These are phyloP conservation scores for Diadumene lineata DNA, from an alignment of 92 coral and sea anemone species.

Conservation along the genomic window DNA sequence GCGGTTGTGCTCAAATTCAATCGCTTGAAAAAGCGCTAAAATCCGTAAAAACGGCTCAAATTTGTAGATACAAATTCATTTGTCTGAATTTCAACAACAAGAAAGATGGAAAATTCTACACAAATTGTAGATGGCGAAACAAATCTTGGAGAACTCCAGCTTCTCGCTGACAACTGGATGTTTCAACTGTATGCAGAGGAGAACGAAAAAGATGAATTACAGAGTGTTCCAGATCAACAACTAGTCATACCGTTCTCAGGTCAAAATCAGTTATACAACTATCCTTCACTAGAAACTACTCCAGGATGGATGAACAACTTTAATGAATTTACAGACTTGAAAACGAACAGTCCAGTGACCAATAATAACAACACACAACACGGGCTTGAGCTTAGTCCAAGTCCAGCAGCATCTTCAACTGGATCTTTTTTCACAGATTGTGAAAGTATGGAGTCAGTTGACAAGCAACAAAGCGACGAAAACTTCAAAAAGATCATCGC, in stretches of 20 bases:
- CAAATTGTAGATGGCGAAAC: not conserved
- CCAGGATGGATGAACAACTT: constrained; percentile 28
- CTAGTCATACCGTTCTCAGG: too few species aligned
- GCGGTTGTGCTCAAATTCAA: not conserved
- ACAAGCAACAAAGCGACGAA: not conserved
- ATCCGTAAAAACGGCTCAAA: not conserved
- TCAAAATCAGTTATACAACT: not conserved
- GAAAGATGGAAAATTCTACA: not conserved
- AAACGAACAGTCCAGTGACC: not conserved
- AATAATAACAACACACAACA: not conserved
- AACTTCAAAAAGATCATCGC: not conserved
- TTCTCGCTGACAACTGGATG: constrained; percentile 14
- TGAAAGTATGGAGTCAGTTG: not conserved
- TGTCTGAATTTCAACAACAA: not conserved
- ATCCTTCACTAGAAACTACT: constrained; percentile 5
- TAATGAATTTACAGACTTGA: not conserved
- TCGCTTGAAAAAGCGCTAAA: not conserved
- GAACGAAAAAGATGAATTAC: not conserved
- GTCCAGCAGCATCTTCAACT: constrained; percentile 39
- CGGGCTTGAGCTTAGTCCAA: not conserved
- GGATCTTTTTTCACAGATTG: constrained; percentile 15
- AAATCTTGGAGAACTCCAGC: not conserved
- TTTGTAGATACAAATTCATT: not conserved
- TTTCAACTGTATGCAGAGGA: not conserved
- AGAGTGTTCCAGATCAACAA: constrained; percentile 21